Conservation (phyloP, 2,888 invertebrate species). For the Ischnura elegans region DNA sequence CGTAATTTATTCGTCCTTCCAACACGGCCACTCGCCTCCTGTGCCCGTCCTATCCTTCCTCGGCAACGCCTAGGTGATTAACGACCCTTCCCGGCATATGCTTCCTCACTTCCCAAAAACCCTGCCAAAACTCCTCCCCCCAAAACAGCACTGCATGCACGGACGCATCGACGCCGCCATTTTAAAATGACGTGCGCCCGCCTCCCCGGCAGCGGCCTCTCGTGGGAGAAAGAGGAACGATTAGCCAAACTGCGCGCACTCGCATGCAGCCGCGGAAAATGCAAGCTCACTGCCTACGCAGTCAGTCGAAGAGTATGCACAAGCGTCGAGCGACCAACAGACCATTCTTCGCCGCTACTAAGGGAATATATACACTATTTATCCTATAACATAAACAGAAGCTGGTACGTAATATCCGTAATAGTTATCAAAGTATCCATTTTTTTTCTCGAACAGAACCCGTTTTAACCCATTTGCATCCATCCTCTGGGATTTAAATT, state of each 20-base stretch:
- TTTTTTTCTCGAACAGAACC: too few relatives aligned
- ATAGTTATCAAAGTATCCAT: too few relatives aligned
- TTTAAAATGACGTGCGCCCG: neutral
- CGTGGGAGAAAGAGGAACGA: neutral
- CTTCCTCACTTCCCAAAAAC: neutral
- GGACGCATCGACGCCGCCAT: neutral
- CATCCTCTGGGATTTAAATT: too few relatives aligned
- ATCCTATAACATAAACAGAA: too few relatives aligned
- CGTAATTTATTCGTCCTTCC: conserved; percentile 30
- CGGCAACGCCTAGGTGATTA: neutral
- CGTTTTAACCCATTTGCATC: too few relatives aligned
- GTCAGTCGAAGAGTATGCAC: neutral
- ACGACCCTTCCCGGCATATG: neutral
- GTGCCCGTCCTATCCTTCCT: neutral
- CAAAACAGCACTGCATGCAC: neutral
- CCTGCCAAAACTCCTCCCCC: neutral
- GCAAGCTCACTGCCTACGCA: neutral
- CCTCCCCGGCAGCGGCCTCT: neutral
- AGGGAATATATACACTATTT: too few relatives aligned
- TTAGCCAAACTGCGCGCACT: neutral
- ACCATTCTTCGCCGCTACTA: neutral
- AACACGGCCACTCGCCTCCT: neutral
- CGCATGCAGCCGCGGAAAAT: neutral
- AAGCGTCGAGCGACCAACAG: neutral
- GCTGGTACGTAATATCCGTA: too few relatives aligned